phyloP scores from a whole-genome alignment of 2,888 invertebrate genomes.

The Lacanobia oleracea region DNA sequence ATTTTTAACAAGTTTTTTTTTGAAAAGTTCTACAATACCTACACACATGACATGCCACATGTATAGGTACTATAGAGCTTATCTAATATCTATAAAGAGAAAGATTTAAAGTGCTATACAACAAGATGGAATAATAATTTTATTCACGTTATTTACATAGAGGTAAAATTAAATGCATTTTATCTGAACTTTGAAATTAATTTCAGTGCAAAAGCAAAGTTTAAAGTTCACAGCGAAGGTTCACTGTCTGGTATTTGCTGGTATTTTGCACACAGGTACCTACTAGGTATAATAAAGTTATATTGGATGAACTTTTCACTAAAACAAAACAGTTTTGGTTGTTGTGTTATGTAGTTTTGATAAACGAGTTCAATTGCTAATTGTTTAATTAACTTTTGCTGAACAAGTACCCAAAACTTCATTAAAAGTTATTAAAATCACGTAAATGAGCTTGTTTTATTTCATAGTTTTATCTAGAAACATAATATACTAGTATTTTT shows the following conservation, averaged over 20 bases:
- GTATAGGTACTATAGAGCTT: too few species aligned
- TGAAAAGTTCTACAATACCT: background rate
- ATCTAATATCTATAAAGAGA: background rate
- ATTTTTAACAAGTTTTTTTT: background rate
- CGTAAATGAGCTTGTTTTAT: too few species aligned
- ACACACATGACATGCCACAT: background rate
- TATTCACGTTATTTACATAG: slow-evolving; percentile 9
- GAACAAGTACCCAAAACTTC: background rate
- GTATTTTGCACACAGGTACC: slow-evolving; percentile 35
- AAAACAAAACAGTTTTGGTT: slow-evolving; percentile 25
- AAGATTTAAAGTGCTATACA: background rate
- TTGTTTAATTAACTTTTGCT: background rate
- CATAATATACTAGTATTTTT: too few species aligned
- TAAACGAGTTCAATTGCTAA: background rate
- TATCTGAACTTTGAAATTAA: slow-evolving; percentile 59
- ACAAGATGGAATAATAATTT: slow-evolving; percentile 12
- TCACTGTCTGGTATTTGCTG: slow-evolving; percentile 54
- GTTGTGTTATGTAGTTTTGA: slow-evolving; percentile 7
- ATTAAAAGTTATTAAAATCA: background rate
- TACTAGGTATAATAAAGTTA: slow-evolving; percentile 23
- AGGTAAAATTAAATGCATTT: slow-evolving; percentile 44
- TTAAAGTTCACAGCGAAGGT: slow-evolving; percentile 61
- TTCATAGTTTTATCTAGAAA: too few species aligned
- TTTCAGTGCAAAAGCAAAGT: slow-evolving; percentile 52
- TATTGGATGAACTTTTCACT: slow-evolving; percentile 44